These are phyloP conservation scores for Acropora tenuis DNA, from an alignment of 64 coral and sea anemone species.

Conservation along the genomic window DNA sequence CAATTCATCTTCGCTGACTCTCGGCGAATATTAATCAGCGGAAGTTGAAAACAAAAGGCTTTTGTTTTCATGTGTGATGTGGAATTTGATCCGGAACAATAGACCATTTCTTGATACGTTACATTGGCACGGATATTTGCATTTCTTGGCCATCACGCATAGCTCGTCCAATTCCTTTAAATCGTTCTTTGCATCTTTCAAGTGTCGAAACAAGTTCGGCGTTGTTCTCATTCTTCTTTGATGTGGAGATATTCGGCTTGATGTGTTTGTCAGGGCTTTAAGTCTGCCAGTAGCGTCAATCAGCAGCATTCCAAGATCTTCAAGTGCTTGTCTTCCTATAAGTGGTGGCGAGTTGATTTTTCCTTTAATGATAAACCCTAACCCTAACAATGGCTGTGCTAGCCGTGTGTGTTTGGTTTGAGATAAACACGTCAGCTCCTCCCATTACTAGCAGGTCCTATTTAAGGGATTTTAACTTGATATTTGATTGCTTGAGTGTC, in stretches of 20 bases:
- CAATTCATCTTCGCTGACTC: no score
- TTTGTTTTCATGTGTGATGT: no score
- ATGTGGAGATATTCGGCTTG: slow-evolving; percentile 8
- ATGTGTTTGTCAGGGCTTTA: slow-evolving; percentile 40
- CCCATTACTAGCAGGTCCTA: slow-evolving; percentile 30
- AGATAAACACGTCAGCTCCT: slow-evolving; percentile 9
- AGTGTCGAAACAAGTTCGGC: slow-evolving; percentile 14
- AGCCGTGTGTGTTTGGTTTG: slow-evolving; percentile 21
- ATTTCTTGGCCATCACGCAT: no score
- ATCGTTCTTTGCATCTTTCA: slow-evolving; percentile 7
- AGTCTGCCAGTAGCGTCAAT: slow-evolving; percentile 61
- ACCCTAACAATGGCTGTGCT: neutral
- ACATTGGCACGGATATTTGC: no score
- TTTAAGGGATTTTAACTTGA: slow-evolving; percentile 23
- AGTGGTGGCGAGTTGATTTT: slow-evolving; percentile 66
- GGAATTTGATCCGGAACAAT: no score
- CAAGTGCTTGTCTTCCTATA: slow-evolving; percentile 40
- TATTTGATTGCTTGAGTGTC: neutral
- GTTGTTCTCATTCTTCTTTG: neutral
- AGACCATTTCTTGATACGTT: no score
- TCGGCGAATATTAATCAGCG: no score
- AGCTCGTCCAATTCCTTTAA: no score
- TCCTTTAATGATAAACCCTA: neutral
- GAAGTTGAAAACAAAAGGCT: no score
- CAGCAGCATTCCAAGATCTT: slow-evolving; percentile 56